Conservation (phyloP, 92 coral and sea anemone genomes). For the Siderastrea siderea region DNA sequence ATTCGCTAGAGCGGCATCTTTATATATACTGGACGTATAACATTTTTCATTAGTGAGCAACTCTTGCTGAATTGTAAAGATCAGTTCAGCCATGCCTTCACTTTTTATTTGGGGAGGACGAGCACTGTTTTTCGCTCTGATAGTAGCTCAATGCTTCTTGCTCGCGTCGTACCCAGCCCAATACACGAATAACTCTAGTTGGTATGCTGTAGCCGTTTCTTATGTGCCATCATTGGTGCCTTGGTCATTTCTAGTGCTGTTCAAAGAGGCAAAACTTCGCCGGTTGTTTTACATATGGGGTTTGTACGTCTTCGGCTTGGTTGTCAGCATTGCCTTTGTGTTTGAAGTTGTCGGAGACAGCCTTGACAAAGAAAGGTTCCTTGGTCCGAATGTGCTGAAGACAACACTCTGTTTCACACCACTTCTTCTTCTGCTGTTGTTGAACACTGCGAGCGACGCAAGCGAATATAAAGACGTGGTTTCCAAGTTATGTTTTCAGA, state of each 20-base stretch:
- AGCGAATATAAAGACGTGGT: conserved; percentile 27
- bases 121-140: not conserved
- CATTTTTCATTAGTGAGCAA: too few species aligned
- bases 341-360: not conserved
- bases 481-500: conserved; percentile 40
- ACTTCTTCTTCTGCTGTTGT: conserved; percentile 25
- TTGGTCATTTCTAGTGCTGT: not conserved
- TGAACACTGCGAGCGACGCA: conserved; percentile 5
- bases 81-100: not conserved
- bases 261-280: not conserved
- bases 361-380: not conserved
- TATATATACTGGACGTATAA: not conserved
- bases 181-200: not conserved
- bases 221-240: not conserved
- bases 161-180: not conserved
- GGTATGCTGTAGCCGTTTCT: not conserved
- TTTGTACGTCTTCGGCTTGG: not conserved
- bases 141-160: conserved; percentile 5
- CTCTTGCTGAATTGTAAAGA: not conserved
- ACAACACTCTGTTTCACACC: not conserved
- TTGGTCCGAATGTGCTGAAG: conserved; percentile 3
- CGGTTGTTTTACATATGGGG: conserved; percentile 27
- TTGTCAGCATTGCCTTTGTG: not conserved
- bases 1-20: too few species aligned
- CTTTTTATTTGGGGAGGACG: not conserved